Conservation (phyloP, 2,888 invertebrate species). For the Trisateles emortualis region DNA sequence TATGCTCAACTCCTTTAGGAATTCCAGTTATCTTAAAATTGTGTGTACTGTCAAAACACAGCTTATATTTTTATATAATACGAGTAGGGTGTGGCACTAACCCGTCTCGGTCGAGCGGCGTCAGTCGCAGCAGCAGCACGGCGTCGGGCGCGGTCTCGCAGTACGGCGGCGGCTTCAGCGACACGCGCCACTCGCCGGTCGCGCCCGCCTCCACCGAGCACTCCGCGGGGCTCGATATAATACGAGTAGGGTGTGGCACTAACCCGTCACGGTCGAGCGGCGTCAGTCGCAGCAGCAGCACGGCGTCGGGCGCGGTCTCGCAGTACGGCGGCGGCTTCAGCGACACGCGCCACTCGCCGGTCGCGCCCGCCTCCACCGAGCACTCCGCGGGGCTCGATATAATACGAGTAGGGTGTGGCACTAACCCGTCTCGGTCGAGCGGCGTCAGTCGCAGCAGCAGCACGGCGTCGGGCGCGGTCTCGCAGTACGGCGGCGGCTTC, state of each 20-base stretch:
- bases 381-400: conserved; percentile 48
- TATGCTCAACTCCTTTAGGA: no score
- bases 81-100: no score
- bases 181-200: conserved; percentile 47
- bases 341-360: conserved; percentile 47
- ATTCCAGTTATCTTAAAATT: no score
- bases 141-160: conserved; percentile 35
- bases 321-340: conserved; percentile 22
- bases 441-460: conserved; percentile 53
- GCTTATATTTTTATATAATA: no score
- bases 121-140: conserved; percentile 47
- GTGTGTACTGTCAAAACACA: no score
- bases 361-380: conserved; percentile 44
- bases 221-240: conserved; percentile 51
- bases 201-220: conserved; percentile 43
- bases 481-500: conserved; percentile 16
- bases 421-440: conserved; percentile 42
- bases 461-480: conserved; percentile 34
- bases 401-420: no score
- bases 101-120: conserved; percentile 47
- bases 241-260: no score
- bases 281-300: conserved; percentile 47
- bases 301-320: conserved; percentile 36
- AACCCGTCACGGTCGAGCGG: conserved; percentile 50
- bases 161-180: conserved; percentile 22